Conservation (phyloP, 2,113 vertebrate genomes). For the Bothrops jararaca region DNA sequence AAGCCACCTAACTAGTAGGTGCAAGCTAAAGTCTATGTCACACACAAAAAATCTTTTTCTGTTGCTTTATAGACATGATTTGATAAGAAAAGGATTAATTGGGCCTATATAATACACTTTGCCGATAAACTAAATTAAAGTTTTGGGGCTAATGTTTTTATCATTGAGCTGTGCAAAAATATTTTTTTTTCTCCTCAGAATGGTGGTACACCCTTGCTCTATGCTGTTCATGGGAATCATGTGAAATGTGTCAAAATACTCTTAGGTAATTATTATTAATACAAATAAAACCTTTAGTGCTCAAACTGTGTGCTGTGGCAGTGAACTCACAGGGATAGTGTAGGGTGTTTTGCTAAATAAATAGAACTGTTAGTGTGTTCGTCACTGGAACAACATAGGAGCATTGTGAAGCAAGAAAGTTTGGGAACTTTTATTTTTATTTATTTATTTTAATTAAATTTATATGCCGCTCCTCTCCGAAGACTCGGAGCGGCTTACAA, state of each 20-base stretch:
- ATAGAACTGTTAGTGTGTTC: not conserved
- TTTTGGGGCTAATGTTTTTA: not conserved
- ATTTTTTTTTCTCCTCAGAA: slow-evolving; percentile 77
- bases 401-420: not conserved
- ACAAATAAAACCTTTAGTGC: not conserved
- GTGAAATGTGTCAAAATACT: slow-evolving; percentile 96
- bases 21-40: not conserved
- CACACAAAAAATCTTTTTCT: not conserved
- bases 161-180: not conserved
- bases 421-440: not conserved
- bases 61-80: not conserved
- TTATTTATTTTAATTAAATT: too few relatives aligned
- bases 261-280: slow-evolving; percentile 76
- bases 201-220: slow-evolving; percentile 91
- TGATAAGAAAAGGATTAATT: not conserved
- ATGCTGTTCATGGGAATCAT: slow-evolving; percentile 97
- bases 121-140: not conserved
- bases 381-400: not conserved
- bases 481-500: too few relatives aligned
- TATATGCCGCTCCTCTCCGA: too few relatives aligned
- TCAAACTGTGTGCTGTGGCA: not conserved
- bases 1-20: not conserved
- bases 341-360: not conserved
- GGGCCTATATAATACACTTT: not conserved
- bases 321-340: not conserved